phyloP scores from a whole-genome alignment of 2,888 invertebrate species.

The Serrognathus titanus region DNA sequence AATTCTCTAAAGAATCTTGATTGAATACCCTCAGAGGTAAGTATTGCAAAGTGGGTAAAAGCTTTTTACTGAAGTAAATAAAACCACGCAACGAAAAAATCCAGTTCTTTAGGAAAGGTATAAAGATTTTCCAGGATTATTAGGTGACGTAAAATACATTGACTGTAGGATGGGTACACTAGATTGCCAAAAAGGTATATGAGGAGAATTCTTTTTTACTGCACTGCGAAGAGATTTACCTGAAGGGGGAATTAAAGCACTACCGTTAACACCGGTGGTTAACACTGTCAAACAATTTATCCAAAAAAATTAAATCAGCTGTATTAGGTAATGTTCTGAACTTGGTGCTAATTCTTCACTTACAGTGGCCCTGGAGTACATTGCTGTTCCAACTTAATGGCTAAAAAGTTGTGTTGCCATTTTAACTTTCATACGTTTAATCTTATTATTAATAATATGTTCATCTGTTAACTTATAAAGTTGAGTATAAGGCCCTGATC shows the following conservation, averaged over 20 bases:
- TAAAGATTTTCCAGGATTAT: too few relatives aligned
- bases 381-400: neutral
- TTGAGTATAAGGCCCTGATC: neutral
- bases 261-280: constrained; percentile 4
- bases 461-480: constrained; percentile 3
- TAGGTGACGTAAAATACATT: too few relatives aligned
- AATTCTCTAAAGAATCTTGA: too few relatives aligned
- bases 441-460: constrained; percentile 1
- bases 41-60: too few relatives aligned
- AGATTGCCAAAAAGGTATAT: too few relatives aligned
- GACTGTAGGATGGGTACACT: too few relatives aligned
- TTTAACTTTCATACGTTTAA: constrained; percentile 11
- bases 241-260: neutral
- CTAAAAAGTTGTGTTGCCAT: neutral
- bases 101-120: too few relatives aligned
- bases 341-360: neutral
- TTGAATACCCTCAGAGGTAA: too few relatives aligned
- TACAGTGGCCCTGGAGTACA: neutral
- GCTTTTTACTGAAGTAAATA: too few relatives aligned
- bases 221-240: too few relatives aligned
- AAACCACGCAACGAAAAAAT: too few relatives aligned
- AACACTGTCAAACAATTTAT: constrained; percentile 2
- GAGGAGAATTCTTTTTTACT: too few relatives aligned
- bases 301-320: neutral
- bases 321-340: neutral